phyloP scores from a whole-genome alignment of 2,797 vertebrate species.

The Thunnus albacares region DNA sequence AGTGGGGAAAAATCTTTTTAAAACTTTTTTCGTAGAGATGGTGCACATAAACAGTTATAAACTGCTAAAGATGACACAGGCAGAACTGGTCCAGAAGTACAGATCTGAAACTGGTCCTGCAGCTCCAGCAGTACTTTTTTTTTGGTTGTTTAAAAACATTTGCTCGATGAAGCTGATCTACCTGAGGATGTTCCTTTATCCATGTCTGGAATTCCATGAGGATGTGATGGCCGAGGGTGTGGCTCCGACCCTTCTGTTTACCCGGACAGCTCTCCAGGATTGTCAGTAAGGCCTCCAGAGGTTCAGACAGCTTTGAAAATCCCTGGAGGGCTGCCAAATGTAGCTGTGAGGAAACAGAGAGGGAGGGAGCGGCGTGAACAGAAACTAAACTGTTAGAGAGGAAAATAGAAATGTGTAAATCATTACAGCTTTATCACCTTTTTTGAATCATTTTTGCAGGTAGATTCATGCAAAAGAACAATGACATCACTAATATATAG shows the following conservation, averaged over 20 bases:
- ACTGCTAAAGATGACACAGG: background rate
- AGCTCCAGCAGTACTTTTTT: background rate
- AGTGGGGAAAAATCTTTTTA: too few species aligned
- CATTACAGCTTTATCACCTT: background rate
- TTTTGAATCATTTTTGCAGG: background rate
- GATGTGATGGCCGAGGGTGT: conserved; percentile 74
- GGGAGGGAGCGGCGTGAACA: conserved; percentile 3
- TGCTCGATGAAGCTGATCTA: conserved; percentile 22
- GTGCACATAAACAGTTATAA: background rate
- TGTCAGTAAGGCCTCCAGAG: conserved; percentile 79
- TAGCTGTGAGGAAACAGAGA: conserved; percentile 69
- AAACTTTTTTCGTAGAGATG: too few species aligned
- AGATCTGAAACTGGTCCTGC: conserved; percentile 5
- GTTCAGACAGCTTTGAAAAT: conserved; percentile 82
- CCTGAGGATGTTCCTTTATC: conserved; percentile 77
- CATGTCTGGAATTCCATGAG: conserved; percentile 83
- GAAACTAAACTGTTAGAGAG: conserved; percentile 11
- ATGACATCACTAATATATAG: background rate
- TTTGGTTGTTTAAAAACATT: background rate
- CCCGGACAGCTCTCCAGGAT: conserved; percentile 80
- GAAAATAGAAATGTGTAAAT: conserved; percentile 15
- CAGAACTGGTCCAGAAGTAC: background rate
- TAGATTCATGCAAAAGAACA: background rate
- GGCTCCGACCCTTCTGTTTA: conserved; percentile 78
- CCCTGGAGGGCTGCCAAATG: conserved; percentile 65